Evolutionary conservation across 2,113 vertebrate species (phyloP).

Genomic region (Myocastor coypus): DNA sequence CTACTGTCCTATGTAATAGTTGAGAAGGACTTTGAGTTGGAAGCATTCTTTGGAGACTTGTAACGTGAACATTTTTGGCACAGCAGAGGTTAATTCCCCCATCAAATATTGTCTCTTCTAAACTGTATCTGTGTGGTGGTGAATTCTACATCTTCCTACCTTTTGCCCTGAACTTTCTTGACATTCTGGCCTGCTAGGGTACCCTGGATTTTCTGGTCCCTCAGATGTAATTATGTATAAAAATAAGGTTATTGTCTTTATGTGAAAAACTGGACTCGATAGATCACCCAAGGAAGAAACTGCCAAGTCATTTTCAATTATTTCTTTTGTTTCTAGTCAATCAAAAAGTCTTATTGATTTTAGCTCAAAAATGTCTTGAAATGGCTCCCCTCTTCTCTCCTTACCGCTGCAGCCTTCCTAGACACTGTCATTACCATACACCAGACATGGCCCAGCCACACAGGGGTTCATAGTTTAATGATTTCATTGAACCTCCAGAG

Average conservation of each 20-base stretch:
- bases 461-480: background rate
- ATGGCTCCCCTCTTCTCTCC: background rate
- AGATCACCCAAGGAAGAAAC: background rate
- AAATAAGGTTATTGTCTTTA: background rate
- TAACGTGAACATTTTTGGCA: background rate
- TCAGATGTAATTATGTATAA: background rate
- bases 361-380: background rate
- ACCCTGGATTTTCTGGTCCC: background rate
- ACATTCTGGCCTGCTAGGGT: background rate
- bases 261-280: background rate
- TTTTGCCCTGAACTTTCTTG: background rate
- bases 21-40: background rate
- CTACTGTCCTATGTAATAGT: background rate
- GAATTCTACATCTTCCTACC: background rate
- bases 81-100: background rate
- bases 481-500: conserved; percentile 7
- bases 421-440: background rate
- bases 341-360: background rate
- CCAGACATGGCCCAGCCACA: background rate
- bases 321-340: background rate
- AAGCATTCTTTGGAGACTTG: background rate
- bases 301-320: background rate
- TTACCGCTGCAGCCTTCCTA: background rate
- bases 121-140: background rate
- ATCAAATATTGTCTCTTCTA: background rate